Evolutionary conservation across 1,140 invertebrate species (phyloP).

Genomic region (Papilio polyxenes): DNA sequence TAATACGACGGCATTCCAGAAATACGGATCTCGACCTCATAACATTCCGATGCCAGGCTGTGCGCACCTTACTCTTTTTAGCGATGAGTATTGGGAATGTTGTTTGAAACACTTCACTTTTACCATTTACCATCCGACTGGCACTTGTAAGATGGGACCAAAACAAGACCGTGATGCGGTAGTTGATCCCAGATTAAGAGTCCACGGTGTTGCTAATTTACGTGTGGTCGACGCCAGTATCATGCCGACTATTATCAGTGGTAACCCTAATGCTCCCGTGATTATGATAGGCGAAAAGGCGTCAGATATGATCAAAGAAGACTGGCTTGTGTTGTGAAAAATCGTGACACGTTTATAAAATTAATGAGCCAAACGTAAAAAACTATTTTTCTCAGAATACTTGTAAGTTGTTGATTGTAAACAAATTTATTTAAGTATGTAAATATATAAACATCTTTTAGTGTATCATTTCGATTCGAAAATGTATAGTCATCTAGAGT

Average conservation of each 20-base stretch:
- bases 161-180: constrained; percentile 87
- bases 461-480: neutral
- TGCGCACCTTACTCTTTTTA: constrained; percentile 85
- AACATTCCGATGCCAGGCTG: constrained; percentile 91
- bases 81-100: constrained; percentile 94
- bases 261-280: constrained; percentile 89
- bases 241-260: constrained; percentile 90
- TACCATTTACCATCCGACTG: constrained; percentile 92
- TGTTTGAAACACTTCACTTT: constrained; percentile 90
- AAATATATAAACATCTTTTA: constrained; percentile 46
- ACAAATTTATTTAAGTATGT: constrained; percentile 61
- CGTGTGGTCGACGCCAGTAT: constrained; percentile 89
- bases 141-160: constrained; percentile 94
- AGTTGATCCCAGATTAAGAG: constrained; percentile 88
- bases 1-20: constrained; percentile 89
- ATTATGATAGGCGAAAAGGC: constrained; percentile 92
- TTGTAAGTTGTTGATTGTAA: constrained; percentile 61
- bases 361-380: constrained; percentile 52
- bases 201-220: constrained; percentile 87
- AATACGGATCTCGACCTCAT: constrained; percentile 89
- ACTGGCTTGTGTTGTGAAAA: constrained; percentile 82
- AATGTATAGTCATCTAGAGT: constrained; percentile 31
- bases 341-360: constrained; percentile 46
- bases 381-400: constrained; percentile 65
- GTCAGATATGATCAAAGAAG: constrained; percentile 90